Evolutionary conservation across 2,888 invertebrate genomes (phyloP).

Genomic region (Bruchidius siliquastri): DNA sequence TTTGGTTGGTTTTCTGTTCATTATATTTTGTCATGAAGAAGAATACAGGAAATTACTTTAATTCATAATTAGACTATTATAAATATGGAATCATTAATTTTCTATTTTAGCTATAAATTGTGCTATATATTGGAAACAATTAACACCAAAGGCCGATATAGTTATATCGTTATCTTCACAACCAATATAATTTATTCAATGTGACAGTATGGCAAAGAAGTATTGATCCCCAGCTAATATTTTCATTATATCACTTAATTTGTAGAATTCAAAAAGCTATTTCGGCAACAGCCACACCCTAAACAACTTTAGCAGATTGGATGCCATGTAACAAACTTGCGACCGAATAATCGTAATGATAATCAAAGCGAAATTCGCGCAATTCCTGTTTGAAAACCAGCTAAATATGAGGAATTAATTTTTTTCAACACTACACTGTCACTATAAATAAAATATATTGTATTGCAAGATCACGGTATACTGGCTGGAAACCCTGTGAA

Average conservation of each 20-base stretch:
- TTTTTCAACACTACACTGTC: neutral
- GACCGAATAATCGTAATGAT: neutral
- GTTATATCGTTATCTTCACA: neutral
- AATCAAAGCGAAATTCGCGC: neutral
- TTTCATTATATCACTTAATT: too few species aligned
- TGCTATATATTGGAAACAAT: too few species aligned
- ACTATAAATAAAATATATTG: neutral
- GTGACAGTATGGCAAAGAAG: neutral
- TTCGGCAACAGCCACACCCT: neutral
- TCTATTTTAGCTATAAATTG: too few species aligned
- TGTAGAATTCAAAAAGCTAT: too few species aligned
- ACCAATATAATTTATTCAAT: neutral
- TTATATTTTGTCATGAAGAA: neutral
- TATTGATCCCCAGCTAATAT: neutral
- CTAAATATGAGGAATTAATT: neutral
- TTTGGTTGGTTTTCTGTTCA: neutral
- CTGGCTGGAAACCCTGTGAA: neutral
- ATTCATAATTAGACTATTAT: neutral
- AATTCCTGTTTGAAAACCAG: neutral
- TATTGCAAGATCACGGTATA: neutral
- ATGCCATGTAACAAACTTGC: neutral
- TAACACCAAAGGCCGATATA: neutral
- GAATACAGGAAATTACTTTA: neutral
- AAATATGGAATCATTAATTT: neutral
- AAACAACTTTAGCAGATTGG: neutral